Evolutionary conservation across 92 coral and sea anemone genomes (phyloP).

Genomic region (Bergia puertoricense): DNA sequence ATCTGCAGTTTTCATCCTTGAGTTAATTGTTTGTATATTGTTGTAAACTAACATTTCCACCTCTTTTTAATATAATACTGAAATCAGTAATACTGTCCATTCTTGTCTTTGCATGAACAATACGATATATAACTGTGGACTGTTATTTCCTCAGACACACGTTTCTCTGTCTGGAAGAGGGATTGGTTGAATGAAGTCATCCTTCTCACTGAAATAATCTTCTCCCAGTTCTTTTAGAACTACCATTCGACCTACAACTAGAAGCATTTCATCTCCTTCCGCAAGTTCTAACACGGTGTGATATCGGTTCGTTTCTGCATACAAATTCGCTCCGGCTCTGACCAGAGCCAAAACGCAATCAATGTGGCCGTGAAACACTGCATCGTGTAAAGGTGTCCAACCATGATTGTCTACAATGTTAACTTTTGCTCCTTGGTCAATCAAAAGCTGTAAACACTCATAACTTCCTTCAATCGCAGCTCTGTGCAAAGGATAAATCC

Average conservation of each 20-base stretch:
- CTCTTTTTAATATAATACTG: no score
- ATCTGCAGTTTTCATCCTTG: no score
- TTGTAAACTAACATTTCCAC: no score
- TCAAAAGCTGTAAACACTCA: slow-evolving; percentile 82
- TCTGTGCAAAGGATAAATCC: slow-evolving; percentile 83
- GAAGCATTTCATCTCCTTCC: slow-evolving; percentile 68
- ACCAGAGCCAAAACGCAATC: slow-evolving; percentile 77
- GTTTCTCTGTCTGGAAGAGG: slow-evolving; percentile 75
- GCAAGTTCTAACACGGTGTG: slow-evolving; percentile 69
- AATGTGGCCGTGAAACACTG: slow-evolving; percentile 83
- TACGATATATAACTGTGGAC: background rate
- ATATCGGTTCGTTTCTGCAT: slow-evolving; percentile 63
- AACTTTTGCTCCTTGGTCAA: slow-evolving; percentile 88
- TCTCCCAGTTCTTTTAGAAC: slow-evolving; percentile 60
- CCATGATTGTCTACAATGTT: slow-evolving; percentile 61
- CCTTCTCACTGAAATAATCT: slow-evolving; percentile 17
- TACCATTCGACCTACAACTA: slow-evolving; percentile 79
- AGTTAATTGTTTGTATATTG: no score
- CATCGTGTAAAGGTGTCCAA: slow-evolving; percentile 89
- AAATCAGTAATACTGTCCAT: no score
- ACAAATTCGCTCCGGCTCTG: slow-evolving; percentile 80
- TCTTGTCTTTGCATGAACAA: background rate
- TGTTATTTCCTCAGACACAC: slow-evolving; percentile 55
- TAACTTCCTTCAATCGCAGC: slow-evolving; percentile 91
- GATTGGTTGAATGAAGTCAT: slow-evolving; percentile 42